Evolutionary conservation across 2,113 vertebrate genomes (phyloP), one percentile per base, ranked within the genome.

Genomic region (Gasterosteus nipponicus): DNA sequence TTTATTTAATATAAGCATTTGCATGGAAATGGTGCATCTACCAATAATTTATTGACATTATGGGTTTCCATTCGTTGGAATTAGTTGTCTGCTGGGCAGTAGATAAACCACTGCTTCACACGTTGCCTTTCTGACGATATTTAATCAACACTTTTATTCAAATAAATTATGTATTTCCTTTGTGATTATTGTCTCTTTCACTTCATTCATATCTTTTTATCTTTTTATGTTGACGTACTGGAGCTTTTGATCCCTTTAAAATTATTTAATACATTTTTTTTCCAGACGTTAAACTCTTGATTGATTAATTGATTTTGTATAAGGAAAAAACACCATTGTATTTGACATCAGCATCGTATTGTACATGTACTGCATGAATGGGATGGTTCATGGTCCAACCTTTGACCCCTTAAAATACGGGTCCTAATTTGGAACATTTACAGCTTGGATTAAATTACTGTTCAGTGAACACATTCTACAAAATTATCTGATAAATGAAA

Each of bases 201-300:
- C 35, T 72, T 41, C 1, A 81, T 66, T 76, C 61, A 75, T 79
- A 71, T 58, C 44, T 44, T 41, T 59, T 44, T 15, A 29, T 73
- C 4, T 77, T 58, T 41, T 58, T 74, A 68, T 38, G 38, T 76
- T 69, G 39, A 71, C 4, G 44, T 58, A 68, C 19, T 84, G 19
- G 59, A 64, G 56, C 19, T 39, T 33, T 10, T 58, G 12, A 80
- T 86, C 80, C 64, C 60, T 53, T 70, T 79, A 64, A 79, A 69
- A 54, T 68, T 51, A 81, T 63, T 83, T 73, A 78, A 75, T 83
- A 87, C 62, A 76, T 74, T 87, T 57, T 79, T 83, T 72, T 64
- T 76, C 33, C 49, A 54, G 65, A n/a, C 39, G 10, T 59, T 49
- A 18, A 68, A 62, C 42, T 77, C 69, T 79, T 47, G 41, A 7